These are phyloP conservation scores for Peromyscus melanophrys DNA, from an alignment of 2,797 vertebrate species.

Conservation along the genomic window DNA sequence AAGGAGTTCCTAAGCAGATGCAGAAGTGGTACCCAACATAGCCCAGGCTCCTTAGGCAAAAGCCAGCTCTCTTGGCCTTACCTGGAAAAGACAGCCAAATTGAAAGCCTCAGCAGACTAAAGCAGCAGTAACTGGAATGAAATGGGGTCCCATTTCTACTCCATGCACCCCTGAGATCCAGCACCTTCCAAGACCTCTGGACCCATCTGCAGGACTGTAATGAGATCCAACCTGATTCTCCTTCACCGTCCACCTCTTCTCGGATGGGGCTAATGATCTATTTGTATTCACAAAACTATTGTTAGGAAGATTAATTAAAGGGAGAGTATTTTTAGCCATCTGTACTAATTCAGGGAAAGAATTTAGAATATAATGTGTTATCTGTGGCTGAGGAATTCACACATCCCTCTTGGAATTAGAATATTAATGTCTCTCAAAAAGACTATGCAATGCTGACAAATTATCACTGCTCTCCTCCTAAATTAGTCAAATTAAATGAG, in stretches of 20 bases:
- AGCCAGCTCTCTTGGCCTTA: accelerated
- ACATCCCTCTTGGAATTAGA: conserved; percentile 69
- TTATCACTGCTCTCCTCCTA: conserved; percentile 60
- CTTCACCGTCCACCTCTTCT: conserved; percentile 41
- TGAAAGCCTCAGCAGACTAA: neutral
- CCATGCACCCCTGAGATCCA: neutral
- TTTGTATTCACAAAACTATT: conserved; percentile 75
- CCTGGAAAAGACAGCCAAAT: neutral
- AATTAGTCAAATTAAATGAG: conserved; percentile 76
- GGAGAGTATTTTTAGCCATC: conserved; percentile 81
- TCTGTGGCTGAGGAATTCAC: conserved; percentile 76
- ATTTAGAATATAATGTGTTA: conserved; percentile 70
- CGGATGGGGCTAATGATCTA: neutral
- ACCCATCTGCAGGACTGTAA: neutral
- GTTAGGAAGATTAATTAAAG: conserved; percentile 84
- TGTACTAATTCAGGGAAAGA: conserved; percentile 78
- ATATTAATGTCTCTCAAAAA: conserved; percentile 78
- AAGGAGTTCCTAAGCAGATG: too few species aligned
- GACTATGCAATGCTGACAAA: neutral
- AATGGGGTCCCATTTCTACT: neutral
- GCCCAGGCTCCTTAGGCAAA: neutral
- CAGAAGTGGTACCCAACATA: neutral
- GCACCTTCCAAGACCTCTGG: neutral
- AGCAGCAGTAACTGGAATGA: neutral
- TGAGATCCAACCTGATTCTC: neutral